Evolutionary conservation across 2,888 invertebrate genomes (phyloP), one percentile per base, ranked within the genome.

Genomic region (Thyatira batis): DNA sequence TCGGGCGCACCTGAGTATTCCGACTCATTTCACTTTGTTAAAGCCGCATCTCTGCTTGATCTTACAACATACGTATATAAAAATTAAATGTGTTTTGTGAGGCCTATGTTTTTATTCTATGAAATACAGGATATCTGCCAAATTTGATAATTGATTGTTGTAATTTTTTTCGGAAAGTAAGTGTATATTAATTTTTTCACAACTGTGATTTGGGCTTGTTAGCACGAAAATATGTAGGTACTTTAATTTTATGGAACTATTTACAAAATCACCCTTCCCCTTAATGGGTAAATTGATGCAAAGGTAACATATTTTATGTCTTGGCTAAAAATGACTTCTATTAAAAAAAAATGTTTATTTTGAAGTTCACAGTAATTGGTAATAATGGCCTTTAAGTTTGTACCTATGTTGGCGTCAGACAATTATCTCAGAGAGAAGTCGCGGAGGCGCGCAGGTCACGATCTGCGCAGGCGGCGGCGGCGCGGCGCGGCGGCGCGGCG

Each of bases 1-100:
- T 67, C 71, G 63, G 64, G 77, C 86, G 81, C 89, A 88, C 88
- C 88, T 88, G 89, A 87, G 88, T 87, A 88, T 88, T 84, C 80
- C 78, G 76, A 78, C 76, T 76, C 77, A 77, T 80, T 84, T 48
- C 10, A 17, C 87, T 85, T 85, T 86, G 81, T 79, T 39, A 71
- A 78, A 69, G 78, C 84, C 84, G 84, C 80, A 73, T 73, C 61
- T 75, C 76, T 73, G 72, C 54, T 58, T 54, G 33, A 51, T 51
- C 27, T 48, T n/a, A 8, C 13, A n/a, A 39, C 39, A 39, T 17
- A 39, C 13, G n/a, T 1, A 17, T 17, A 39, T 39, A 4, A 39
- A 33, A 5, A 1, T 17, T 13, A 17, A 39, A 11, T 17, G 17
- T 6, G 8, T 17, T 8, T 17, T 17, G 39, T 39, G 3, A 1